Percentiles rank a stretch among this genome's conserved stretches.
Evolutionary conservation across 2,113 vertebrate species (phyloP).

Genomic region (Vidua chalybeata): DNA sequence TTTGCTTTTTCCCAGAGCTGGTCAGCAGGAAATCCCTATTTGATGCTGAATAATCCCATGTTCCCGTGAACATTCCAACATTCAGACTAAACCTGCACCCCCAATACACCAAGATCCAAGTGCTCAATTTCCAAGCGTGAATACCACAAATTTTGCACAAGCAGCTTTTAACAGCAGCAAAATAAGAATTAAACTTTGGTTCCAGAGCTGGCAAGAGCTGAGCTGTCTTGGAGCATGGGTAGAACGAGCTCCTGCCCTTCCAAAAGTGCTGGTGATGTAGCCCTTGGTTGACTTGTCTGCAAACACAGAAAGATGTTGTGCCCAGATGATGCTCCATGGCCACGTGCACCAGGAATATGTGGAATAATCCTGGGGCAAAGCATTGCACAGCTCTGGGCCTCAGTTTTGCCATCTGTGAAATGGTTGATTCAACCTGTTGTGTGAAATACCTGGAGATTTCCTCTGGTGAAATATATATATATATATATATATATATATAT

Average conservation of each 20-base stretch:
- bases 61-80: neutral
- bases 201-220: neutral
- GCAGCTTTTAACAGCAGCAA: neutral
- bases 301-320: neutral
- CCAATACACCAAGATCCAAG: accelerated
- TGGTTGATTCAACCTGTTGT: neutral
- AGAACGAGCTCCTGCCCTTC: neutral
- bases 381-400: neutral
- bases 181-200: neutral
- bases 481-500: accelerated
- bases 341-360: accelerated
- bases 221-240: neutral
- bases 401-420: neutral
- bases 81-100: neutral
- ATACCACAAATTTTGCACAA: neutral
- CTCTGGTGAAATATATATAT: neutral
- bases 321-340: accelerated
- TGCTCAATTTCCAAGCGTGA: accelerated
- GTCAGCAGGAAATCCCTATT: neutral
- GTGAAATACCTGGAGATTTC: neutral
- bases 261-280: neutral
- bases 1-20: neutral
- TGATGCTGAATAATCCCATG: neutral
- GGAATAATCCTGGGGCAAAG: neutral
- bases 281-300: neutral